Evolutionary conservation across 2,797 vertebrate species (phyloP), one percentile per base, ranked within the genome.

Genomic region (Netta rufina): DNA sequence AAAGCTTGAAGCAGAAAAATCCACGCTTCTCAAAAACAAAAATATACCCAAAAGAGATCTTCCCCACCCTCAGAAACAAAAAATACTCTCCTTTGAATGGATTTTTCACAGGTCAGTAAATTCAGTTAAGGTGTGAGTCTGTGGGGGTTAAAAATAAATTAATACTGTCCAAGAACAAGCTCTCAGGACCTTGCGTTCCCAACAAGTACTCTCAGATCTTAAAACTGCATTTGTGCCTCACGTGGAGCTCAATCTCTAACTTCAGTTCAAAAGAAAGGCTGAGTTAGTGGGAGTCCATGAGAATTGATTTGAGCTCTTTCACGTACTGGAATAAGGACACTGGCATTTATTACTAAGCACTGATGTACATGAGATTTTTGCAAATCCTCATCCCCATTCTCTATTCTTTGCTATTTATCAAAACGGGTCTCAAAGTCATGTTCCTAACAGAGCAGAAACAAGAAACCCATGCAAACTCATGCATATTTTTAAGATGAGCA

Each of bases 401-500:
- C 54, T 19, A 17, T 6, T 51, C 2, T 15, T 67, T 65, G 11
- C 13, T 25, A 1, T 4, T 70, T 32, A 43, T 75, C 21, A 32
- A 33, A 53, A 36, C 8, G 21, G 25, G 30, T 28, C 33, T 53
- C 56, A 45, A 36, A 69, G 6, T 20, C 33, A 3, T 3, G 4
- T 25, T 49, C 64, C 39, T 30, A 7, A 15, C 1, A 1, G 1
- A 5, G 21, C 2, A 93, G 70, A 78, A 90, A 61, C 17, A 1
- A 43, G 4, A 64, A 72, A 65, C 5, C 13, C 36, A 24, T 1
- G 17, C 18, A 72, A 61, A 57, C 7, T 28, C 3, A 3, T 0
- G 0, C 0, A 6, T 8, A 11, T 3, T 72, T 72, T 57, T 49
- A 54, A 65, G 71, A 67, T 28, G 20, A 21, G 2, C 3, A 28